These are phyloP conservation scores for Grammomys surdaster DNA, from an alignment of 2,113 vertebrate genomes.

Conservation along the genomic window DNA sequence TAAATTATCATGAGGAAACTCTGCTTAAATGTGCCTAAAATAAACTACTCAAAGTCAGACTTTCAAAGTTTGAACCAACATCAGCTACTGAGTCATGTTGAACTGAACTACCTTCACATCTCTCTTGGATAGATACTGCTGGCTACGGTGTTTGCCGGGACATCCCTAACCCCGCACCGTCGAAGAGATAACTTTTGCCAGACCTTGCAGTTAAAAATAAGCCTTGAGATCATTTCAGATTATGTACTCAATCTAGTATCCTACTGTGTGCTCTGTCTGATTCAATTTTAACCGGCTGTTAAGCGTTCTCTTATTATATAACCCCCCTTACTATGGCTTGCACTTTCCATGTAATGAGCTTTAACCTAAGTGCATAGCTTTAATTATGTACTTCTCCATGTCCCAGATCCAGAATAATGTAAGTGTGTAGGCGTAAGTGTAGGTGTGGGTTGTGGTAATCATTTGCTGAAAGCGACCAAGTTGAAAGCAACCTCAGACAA, in stretches of 20 bases:
- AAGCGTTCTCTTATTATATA: neutral
- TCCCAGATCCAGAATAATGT: neutral
- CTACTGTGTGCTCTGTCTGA: neutral
- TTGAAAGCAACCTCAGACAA: neutral
- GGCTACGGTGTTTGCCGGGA: neutral
- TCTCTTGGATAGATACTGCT: neutral
- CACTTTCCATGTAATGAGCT: neutral
- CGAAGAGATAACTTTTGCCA: neutral
- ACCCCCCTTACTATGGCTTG: neutral
- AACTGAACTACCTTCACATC: neutral
- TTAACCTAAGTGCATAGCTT: neutral
- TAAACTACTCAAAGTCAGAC: neutral
- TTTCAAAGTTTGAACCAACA: neutral
- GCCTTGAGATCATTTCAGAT: neutral
- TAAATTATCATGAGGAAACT: neutral
- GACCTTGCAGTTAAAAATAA: neutral
- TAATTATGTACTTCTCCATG: neutral
- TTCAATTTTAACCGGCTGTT: neutral
- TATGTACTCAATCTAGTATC: neutral
- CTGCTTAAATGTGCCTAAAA: neutral
- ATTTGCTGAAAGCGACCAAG: neutral
- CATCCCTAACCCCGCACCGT: fast-evolving
- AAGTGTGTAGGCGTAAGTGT: neutral
- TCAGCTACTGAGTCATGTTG: neutral
- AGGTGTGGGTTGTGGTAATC: neutral